Evolutionary conservation across 2,888 invertebrate genomes (phyloP), one percentile per base, ranked within the genome.

Genomic region (Scaptomyza tumidula): DNA sequence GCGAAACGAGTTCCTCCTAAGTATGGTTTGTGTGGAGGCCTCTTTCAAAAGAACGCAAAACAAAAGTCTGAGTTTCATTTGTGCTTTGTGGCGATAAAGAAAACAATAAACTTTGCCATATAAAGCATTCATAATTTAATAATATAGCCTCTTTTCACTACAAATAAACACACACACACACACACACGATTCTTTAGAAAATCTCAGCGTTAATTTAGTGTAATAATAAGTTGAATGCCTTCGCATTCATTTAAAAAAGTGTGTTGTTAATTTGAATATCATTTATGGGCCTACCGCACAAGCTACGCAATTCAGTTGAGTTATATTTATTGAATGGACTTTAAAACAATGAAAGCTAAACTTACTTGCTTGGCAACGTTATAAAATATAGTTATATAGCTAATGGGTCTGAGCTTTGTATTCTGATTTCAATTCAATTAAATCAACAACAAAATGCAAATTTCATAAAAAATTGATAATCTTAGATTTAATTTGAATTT

Each of bases 81-180:
- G 58, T 63, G 70, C 50, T 56, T 57, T 65, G 41, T 16, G 35
- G 78, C 76, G 55, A 76, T 81, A 85, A 82, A 72, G 68, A 77
- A 57, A 75, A 85, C 82, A 86, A 82, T 83, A 75, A 80, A 75
- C 71, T 73, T 41, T 70, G 75, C 80, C 82, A 75, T 75, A 82
- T 86, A 85, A 82, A 78, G 80, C 86, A 82, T 86, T 83, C 82
- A 86, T 83, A 86, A 83, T 83, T 86, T 82, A 83, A 83, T 86
- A 82, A 83, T 83, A 82, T 70, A 70, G 76, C 60, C 69, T 55
- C 69, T 57, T 60, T 50, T 37, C 62, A 50, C 43, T 50, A 79
- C 49, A 61, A 50, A 57, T 14, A 63, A 27, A 49, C 14, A 56
- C 11, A 56, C 31, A 44, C 39, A 53, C 63, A 52, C 27, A 41